A percentile compares a stretch with the other conserved stretches of the same genome.
phyloP scores from a whole-genome alignment of 1,140 invertebrate genomes.

The Drosophila nannoptera region DNA sequence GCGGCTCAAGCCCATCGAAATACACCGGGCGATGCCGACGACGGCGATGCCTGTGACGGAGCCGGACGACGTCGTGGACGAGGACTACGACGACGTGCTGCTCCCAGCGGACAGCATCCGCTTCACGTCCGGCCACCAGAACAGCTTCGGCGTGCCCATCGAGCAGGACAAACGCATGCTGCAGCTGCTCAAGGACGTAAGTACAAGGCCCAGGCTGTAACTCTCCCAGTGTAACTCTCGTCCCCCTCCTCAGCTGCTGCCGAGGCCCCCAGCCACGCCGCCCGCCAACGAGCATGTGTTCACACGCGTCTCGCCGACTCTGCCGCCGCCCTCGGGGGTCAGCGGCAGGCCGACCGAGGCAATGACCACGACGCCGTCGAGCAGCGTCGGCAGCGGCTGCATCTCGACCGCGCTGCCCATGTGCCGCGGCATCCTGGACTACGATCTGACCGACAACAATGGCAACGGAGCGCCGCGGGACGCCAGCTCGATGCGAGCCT shows the following conservation, averaged over 20 bases:
- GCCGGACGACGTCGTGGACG: constrained; percentile 31
- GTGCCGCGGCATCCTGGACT: constrained; percentile 83
- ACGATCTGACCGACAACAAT: constrained; percentile 81
- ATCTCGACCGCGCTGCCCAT: constrained; percentile 73
- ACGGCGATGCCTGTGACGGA: constrained; percentile 24
- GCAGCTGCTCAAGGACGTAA: constrained; percentile 78
- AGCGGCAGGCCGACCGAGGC: constrained; percentile 61
- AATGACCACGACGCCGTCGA: constrained; percentile 77
- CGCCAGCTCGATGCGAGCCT: constrained; percentile 45
- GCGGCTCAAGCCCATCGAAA: constrained; percentile 51
- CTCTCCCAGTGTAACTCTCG: background rate
- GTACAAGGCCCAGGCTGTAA: constrained; percentile 2
- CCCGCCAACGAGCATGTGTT: constrained; percentile 80
- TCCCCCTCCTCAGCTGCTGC: constrained; percentile 47
- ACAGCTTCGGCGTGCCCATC: constrained; percentile 82
- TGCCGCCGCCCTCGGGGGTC: constrained; percentile 79
- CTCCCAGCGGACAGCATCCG: constrained; percentile 74
- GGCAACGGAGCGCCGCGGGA: constrained; percentile 48
- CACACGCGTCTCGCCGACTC: constrained; percentile 82
- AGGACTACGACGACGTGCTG: constrained; percentile 62
- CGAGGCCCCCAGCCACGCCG: constrained; percentile 62
- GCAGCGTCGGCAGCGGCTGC: constrained; percentile 64
- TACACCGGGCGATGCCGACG: constrained; percentile 19
- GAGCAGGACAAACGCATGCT: constrained; percentile 81
- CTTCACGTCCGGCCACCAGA: constrained; percentile 83